Evolutionary conservation across 2,113 vertebrate species (phyloP), one percentile per base, ranked within the genome.

Genomic region (Oxyura jamaicensis): DNA sequence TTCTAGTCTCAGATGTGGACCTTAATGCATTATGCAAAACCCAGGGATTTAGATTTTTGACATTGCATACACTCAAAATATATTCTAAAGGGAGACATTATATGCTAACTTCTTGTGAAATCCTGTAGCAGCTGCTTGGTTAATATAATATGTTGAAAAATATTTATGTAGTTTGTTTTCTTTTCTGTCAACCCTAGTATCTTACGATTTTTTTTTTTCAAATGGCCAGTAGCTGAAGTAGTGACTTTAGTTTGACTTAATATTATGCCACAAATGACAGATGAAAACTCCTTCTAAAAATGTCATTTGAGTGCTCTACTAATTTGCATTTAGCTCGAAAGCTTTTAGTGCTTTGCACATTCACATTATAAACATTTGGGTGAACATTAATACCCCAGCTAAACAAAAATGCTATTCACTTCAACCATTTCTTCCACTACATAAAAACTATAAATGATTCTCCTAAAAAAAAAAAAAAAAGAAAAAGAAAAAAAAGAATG

Each of bases 281-380:
- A 98, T 98, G 98, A 98, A 98, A 98, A 98, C 97, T 98, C 98
- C 97, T 98, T 98, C 98, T 98, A 98, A 98, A 98, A 98, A 98
- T 98, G 98, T 98, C 98, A 98, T 98, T 98, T 98, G 97, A 98
- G 98, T 98, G 98, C 97, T 98, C 95, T 73, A 96, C 98, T 98
- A 98, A 98, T 98, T 98, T 98, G 98, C 98, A 98, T 98, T 98
- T 98, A 98, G 98, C 98, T 98, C 95, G 96, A 98, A 98, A 98
- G 98, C 98, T 98, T 98, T 99, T 98, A 98, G 98, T 97, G 98
- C 98, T 98, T 98, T 98, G 98, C 98, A 98, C 98, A 98, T 99
- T 98, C 98, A 99, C 99, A 99, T 99, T 99, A 99, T 99, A 99
- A 99, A 99, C 99, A 99, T 99, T 99, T 99, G 98, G 98, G 98